A percentile compares a stretch with the other conserved stretches of the same genome.
phyloP scores from a whole-genome alignment of 35 echinoderm and acorn worm genomes.

The Eucidaris tribuloides region DNA sequence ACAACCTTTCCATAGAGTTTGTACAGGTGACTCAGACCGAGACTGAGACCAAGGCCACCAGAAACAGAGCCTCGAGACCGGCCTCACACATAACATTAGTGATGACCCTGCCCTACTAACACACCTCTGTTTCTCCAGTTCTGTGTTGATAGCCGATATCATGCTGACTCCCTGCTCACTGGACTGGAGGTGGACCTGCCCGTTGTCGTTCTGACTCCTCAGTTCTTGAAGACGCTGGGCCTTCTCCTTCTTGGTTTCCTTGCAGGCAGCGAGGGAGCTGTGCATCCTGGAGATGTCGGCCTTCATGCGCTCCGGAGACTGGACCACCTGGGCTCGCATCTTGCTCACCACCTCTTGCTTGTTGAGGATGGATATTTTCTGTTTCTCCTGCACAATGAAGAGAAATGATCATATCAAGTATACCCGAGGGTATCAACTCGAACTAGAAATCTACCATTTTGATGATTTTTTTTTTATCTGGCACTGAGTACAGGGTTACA shows the following conservation, averaged over 20 bases:
- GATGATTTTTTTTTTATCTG: no score
- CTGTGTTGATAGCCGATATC: constrained; percentile 46
- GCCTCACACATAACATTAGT: no score
- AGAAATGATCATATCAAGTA: no score
- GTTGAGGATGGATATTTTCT: constrained; percentile 54
- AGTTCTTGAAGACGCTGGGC: constrained; percentile 66
- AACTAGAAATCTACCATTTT: no score
- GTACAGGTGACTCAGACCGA: no score
- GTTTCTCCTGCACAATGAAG: constrained; percentile 93
- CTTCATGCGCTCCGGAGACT: constrained; percentile 98
- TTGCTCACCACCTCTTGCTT: constrained; percentile 60
- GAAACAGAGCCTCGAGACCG: no score
- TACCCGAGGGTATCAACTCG: no score
- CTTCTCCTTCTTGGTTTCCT: constrained; percentile 76
- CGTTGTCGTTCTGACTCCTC: constrained; percentile 52
- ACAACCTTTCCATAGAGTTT: no score
- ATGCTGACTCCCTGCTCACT: constrained; percentile 65
- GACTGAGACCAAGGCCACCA: no score
- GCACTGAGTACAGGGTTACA: no score
- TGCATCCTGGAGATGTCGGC: constrained; percentile 88
- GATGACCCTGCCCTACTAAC: no score
- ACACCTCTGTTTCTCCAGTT: constrained; percentile 82
- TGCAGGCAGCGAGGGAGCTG: constrained; percentile 46
- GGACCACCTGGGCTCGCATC: constrained; percentile 74
- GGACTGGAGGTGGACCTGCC: constrained; percentile 23